Conservation (phyloP, 2,888 invertebrate species). For the Protonemura montana region DNA sequence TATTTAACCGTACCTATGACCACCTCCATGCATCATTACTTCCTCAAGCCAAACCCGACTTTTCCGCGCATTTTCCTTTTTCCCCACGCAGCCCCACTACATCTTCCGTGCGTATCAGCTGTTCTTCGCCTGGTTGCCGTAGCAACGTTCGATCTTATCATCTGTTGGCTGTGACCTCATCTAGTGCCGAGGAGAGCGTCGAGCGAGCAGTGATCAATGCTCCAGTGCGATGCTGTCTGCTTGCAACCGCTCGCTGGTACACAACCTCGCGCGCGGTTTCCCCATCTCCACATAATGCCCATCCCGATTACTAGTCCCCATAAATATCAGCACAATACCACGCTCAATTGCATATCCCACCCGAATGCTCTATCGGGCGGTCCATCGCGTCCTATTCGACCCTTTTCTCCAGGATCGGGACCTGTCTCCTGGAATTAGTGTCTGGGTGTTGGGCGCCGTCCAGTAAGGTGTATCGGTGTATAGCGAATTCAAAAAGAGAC, state of each 20-base stretch:
- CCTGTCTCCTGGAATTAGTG: not conserved
- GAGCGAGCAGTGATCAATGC: constrained; percentile 14
- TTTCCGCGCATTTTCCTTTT: not conserved
- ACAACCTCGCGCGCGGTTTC: too few species aligned
- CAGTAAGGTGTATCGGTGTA: too few species aligned
- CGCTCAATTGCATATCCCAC: not conserved
- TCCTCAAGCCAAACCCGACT: not conserved
- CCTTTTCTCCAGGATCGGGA: too few species aligned
- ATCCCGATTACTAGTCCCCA: not conserved
- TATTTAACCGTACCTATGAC: not conserved
- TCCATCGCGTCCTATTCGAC: not conserved
- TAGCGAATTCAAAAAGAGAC: not conserved
- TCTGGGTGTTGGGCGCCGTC: not conserved
- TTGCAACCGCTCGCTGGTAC: not conserved
- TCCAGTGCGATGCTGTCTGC: not conserved
- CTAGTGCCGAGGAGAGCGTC: not conserved
- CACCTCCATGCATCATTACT: not conserved
- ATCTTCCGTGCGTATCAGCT: constrained; percentile 14
- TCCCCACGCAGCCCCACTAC: not conserved
- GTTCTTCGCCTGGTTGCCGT: constrained; percentile 9
- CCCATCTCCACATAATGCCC: not conserved
- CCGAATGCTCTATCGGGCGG: not conserved
- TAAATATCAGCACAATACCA: constrained; percentile 4
- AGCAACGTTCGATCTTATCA: constrained; percentile 28
- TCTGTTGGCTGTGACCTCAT: constrained; percentile 32